phyloP scores from a whole-genome alignment of 2,888 invertebrate genomes.

The Pimpla rufipes region DNA sequence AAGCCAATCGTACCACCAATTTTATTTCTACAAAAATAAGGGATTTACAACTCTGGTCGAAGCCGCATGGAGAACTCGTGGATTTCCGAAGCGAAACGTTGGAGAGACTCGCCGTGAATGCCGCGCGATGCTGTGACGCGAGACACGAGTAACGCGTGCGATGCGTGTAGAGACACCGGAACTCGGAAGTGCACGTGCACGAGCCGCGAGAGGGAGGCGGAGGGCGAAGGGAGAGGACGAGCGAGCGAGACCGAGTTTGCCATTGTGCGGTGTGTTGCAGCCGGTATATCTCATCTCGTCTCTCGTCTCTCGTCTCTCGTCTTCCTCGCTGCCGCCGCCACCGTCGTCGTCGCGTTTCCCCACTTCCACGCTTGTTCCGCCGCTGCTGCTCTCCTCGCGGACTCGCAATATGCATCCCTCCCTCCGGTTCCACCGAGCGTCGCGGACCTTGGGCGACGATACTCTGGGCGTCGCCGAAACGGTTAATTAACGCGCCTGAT shows the following conservation, averaged over 20 bases:
- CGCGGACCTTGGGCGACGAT: not conserved
- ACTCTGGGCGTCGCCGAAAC: constrained; percentile 14
- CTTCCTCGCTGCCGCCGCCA: constrained; percentile 27
- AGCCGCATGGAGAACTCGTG: constrained; percentile 7
- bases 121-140: constrained; percentile 33
- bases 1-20: no score
- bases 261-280: constrained; percentile 54
- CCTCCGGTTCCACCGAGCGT: not conserved
- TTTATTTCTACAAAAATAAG: no score
- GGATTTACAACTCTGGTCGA: constrained; percentile 37
- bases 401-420: constrained; percentile 45
- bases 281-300: constrained; percentile 39
- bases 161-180: constrained; percentile 60
- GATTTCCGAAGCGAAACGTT: constrained; percentile 14
- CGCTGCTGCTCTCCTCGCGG: not conserved
- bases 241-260: constrained; percentile 45
- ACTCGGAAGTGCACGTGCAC: constrained; percentile 66
- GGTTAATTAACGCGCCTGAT: no score
- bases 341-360: constrained; percentile 8
- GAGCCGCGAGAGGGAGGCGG: constrained; percentile 20
- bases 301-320: constrained; percentile 26
- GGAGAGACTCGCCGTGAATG: no score
- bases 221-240: constrained; percentile 20
- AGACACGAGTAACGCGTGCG: constrained; percentile 19
- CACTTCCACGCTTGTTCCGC: constrained; percentile 34